Conservation (phyloP, 2,113 vertebrate genomes). For the Tenebrosternarchus preto region DNA sequence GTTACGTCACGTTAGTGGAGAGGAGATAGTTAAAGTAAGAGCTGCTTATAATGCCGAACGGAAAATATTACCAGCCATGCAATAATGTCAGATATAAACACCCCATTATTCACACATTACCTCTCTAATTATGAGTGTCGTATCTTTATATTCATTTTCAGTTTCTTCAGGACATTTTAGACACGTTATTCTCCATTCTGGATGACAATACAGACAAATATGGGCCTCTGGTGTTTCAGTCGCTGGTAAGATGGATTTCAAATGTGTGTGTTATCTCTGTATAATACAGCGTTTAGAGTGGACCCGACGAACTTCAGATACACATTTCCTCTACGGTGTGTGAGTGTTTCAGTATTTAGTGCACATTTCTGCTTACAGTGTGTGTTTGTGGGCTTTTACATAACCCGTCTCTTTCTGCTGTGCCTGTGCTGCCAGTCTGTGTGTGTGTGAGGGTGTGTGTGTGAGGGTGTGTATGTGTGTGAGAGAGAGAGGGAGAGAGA, state of each 20-base stretch:
- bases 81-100: conserved; percentile 11
- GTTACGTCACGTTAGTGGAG: conserved; percentile 91
- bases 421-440: background rate
- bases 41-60: background rate
- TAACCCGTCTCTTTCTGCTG: conserved; percentile 12
- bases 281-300: background rate
- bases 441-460: background rate
- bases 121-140: too few relatives aligned
- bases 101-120: background rate
- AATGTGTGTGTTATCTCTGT: background rate
- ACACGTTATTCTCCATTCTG: conserved; percentile 95
- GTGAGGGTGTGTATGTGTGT: background rate
- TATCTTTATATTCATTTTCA: conserved; percentile 62
- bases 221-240: conserved; percentile 95
- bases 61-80: background rate
- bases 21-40: conserved; percentile 95
- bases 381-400: background rate
- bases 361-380: background rate
- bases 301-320: background rate
- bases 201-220: conserved; percentile 99
- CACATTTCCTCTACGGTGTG: too few relatives aligned
- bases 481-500: background rate
- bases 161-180: conserved; percentile 97
- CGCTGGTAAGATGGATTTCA: conserved; percentile 81
- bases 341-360: background rate